Percentiles rank a stretch among this genome's conserved stretches.
Conservation (phyloP, 2,888 invertebrate genomes). For the Acleris sparsana region DNA sequence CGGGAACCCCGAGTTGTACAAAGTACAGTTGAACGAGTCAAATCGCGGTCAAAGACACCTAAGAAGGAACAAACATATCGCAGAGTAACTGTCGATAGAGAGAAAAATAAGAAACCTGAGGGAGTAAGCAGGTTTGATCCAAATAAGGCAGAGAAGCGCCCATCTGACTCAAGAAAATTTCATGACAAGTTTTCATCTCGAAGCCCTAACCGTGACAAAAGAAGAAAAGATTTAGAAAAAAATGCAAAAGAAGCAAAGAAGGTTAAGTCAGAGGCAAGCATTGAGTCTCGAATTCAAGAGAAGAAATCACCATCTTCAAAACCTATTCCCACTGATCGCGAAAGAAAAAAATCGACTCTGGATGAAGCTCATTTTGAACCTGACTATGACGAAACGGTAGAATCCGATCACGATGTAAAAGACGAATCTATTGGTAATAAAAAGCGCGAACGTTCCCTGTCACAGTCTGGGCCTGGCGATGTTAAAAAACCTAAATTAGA, state of each 20-base stretch:
- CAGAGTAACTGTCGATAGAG: slow-evolving; percentile 78
- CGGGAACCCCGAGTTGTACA: slow-evolving; percentile 82
- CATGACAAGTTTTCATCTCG: slow-evolving; percentile 54
- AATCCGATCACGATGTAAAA: slow-evolving; percentile 86
- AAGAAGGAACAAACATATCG: slow-evolving; percentile 75
- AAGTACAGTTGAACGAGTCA: slow-evolving; percentile 81
- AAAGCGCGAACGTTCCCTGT: slow-evolving; percentile 67
- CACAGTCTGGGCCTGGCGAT: slow-evolving; percentile 56
- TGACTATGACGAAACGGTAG: slow-evolving; percentile 86
- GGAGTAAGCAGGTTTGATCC: slow-evolving; percentile 50
- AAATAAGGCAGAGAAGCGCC: slow-evolving; percentile 59
- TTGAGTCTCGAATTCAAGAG: slow-evolving; percentile 44
- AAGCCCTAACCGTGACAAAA: slow-evolving; percentile 53
- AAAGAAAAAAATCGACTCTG: slow-evolving; percentile 86
- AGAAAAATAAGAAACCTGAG: slow-evolving; percentile 70
- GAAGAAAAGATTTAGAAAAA: slow-evolving; percentile 58
- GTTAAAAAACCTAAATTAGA: slow-evolving; percentile 67
- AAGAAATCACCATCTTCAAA: slow-evolving; percentile 52
- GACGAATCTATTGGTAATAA: slow-evolving; percentile 65
- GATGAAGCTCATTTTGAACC: slow-evolving; percentile 90
- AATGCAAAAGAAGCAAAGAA: slow-evolving; percentile 54
- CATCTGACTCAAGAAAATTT: slow-evolving; percentile 55
- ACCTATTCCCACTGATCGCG: slow-evolving; percentile 60
- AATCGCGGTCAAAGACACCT: slow-evolving; percentile 80
- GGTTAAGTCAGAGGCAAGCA: slow-evolving; percentile 33